phyloP scores from a whole-genome alignment of 2,113 vertebrate species.

The Clarias magur region DNA sequence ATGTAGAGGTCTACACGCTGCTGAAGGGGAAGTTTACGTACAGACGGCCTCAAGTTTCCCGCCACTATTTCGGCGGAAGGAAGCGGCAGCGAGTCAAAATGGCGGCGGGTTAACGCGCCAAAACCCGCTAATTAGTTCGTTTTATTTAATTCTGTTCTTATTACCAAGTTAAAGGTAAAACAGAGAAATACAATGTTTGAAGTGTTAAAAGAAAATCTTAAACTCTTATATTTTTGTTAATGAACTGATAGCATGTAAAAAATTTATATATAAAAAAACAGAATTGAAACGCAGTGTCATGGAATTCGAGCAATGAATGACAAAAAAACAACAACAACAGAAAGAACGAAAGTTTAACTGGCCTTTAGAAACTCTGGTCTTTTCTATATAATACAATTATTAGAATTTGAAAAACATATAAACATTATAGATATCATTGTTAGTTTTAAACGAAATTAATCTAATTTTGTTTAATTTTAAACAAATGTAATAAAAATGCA shows the following conservation, averaged over 20 bases:
- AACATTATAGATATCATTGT: no score
- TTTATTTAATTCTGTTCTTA: not conserved
- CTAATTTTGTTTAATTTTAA: no score
- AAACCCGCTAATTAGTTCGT: not conserved
- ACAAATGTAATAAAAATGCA: no score
- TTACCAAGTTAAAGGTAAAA: not conserved
- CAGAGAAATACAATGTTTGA: not conserved
- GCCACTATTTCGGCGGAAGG: slow-evolving; percentile 36
- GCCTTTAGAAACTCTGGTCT: no score
- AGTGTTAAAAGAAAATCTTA: not conserved
- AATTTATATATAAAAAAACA: not conserved
- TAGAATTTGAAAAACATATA: no score
- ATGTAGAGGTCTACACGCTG: not conserved
- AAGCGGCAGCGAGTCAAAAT: slow-evolving; percentile 47
- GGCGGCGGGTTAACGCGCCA: slow-evolving; percentile 19
- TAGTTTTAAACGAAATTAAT: no score
- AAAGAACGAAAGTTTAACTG: not conserved
- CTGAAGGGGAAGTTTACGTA: no score
- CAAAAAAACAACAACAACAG: not conserved
- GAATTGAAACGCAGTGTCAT: not conserved
- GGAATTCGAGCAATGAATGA: not conserved
- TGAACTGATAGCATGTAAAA: not conserved
- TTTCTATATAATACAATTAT: no score
- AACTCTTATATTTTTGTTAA: not conserved
- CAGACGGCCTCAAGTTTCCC: slow-evolving; percentile 46